phyloP scores from a whole-genome alignment of 1,140 invertebrate species.

The Drosophila setifemur region DNA sequence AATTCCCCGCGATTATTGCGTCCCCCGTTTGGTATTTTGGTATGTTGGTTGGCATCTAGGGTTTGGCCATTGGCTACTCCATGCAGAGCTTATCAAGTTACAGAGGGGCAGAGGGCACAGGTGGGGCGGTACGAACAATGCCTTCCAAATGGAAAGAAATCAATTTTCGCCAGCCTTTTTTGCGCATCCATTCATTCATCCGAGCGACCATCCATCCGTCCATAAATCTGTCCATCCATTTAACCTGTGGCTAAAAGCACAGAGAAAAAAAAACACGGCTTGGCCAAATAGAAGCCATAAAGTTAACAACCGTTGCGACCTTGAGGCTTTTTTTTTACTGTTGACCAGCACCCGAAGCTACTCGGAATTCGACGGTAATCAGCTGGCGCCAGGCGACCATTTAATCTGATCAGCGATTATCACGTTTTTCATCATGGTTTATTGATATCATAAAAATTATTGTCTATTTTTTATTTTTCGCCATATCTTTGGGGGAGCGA shows the following conservation, averaged over 20 bases:
- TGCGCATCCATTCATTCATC: slow-evolving; percentile 47
- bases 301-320: slow-evolving; percentile 75
- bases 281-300: slow-evolving; percentile 69
- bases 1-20: slow-evolving; percentile 68
- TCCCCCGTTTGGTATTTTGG: slow-evolving; percentile 35
- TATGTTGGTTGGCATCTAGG: slow-evolving; percentile 12
- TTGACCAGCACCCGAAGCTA: slow-evolving; percentile 68
- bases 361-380: slow-evolving; percentile 59
- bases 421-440: slow-evolving; percentile 79
- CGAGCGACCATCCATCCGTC: background rate
- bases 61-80: slow-evolving; percentile 20
- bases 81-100: slow-evolving; percentile 34
- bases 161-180: slow-evolving; percentile 62
- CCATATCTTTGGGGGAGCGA: slow-evolving; percentile 15
- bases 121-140: slow-evolving; percentile 53
- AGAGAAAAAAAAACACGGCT: slow-evolving; percentile 9
- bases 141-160: slow-evolving; percentile 50
- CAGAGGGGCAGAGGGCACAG: slow-evolving; percentile 32
- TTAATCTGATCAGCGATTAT: slow-evolving; percentile 80
- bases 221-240: slow-evolving; percentile 16
- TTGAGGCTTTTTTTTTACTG: slow-evolving; percentile 67
- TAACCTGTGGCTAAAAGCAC: slow-evolving; percentile 31
- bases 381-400: slow-evolving; percentile 71
- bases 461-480: slow-evolving; percentile 45
- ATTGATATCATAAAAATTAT: slow-evolving; percentile 80